A percentile compares a stretch with the other conserved stretches of the same genome.
Evolutionary conservation across 1,140 invertebrate species (phyloP).

Genomic region (Heliconius hewitsoni): DNA sequence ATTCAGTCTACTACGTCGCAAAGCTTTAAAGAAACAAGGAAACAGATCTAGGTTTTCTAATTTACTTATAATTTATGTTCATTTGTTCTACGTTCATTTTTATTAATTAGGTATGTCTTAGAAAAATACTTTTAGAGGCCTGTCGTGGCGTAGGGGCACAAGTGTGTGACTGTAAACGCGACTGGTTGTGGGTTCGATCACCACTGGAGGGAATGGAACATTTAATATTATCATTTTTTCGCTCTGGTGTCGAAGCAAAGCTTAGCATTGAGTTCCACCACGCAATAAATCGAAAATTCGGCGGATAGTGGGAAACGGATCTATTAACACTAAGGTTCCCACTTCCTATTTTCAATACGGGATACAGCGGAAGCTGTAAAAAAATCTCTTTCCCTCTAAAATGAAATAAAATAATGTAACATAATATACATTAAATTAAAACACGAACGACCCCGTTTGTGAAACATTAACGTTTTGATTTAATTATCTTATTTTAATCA

Average conservation of each 20-base stretch:
- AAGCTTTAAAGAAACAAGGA: not conserved
- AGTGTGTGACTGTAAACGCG: too few species aligned
- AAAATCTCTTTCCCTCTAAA: not conserved
- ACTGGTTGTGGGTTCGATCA: too few species aligned
- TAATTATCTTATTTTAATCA: constrained; percentile 13
- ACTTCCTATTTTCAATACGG: not conserved
- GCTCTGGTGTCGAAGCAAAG: too few species aligned
- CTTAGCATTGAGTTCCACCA: not conserved
- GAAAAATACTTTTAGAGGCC: not conserved
- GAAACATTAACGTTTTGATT: constrained; percentile 12
- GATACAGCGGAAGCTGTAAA: not conserved
- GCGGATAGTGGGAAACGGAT: not conserved
- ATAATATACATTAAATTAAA: not conserved
- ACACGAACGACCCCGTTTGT: not conserved
- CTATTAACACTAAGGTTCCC: not conserved
- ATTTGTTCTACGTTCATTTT: not conserved
- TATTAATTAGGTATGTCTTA: not conserved
- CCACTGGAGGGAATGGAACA: too few species aligned
- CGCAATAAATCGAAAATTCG: not conserved
- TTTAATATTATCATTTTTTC: not conserved
- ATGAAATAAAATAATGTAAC: not conserved
- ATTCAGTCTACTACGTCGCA: not conserved
- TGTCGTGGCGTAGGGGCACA: too few species aligned
- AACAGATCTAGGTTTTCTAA: not conserved
- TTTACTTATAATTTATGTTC: not conserved